These are phyloP conservation scores for Caenorhabditis imperialis DNA, from an alignment of 2,888 invertebrate species.

Conservation along the genomic window DNA sequence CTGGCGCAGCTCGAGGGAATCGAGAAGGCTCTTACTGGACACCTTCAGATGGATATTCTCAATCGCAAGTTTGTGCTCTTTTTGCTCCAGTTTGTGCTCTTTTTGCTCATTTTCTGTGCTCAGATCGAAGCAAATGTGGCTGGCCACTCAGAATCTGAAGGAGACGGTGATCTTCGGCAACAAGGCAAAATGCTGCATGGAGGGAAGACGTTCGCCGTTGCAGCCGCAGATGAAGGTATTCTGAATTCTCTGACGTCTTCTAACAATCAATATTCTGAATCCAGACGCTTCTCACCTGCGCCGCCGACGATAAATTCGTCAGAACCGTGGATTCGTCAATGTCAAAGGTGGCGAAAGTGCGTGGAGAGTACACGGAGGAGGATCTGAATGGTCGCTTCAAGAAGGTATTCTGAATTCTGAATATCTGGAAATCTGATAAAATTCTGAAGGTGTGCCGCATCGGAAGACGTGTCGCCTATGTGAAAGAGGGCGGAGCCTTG, in stretches of 20 bases:
- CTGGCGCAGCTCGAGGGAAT: constrained; percentile 86
- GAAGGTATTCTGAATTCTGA: constrained; percentile 78
- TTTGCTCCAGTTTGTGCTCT: constrained; percentile 78
- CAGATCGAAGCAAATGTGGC: constrained; percentile 90
- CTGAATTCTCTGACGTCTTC: not conserved
- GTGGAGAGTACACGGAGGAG: constrained; percentile 91
- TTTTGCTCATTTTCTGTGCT: constrained; percentile 48
- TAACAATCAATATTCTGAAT: not conserved
- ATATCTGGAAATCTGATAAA: not conserved
- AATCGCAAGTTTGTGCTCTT: constrained; percentile 24
- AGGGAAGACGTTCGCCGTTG: constrained; percentile 73
- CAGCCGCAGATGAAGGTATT: constrained; percentile 55
- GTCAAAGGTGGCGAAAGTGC: constrained; percentile 85
- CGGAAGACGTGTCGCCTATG: constrained; percentile 55
- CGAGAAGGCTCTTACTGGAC: constrained; percentile 84
- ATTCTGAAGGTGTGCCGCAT: constrained; percentile 41
- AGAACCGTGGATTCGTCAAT: constrained; percentile 85
- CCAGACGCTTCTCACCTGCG: constrained; percentile 33
- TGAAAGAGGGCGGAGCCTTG: constrained; percentile 49
- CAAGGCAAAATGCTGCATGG: constrained; percentile 60
- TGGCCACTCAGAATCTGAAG: constrained; percentile 90
- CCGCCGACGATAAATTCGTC: constrained; percentile 85
- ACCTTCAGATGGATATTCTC: constrained; percentile 57
- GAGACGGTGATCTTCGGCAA: constrained; percentile 81
- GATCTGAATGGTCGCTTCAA: constrained; percentile 87